Percentiles rank a stretch among this genome's conserved stretches.
Conservation (phyloP, 2,113 vertebrate genomes). For the Numenius arquata region DNA sequence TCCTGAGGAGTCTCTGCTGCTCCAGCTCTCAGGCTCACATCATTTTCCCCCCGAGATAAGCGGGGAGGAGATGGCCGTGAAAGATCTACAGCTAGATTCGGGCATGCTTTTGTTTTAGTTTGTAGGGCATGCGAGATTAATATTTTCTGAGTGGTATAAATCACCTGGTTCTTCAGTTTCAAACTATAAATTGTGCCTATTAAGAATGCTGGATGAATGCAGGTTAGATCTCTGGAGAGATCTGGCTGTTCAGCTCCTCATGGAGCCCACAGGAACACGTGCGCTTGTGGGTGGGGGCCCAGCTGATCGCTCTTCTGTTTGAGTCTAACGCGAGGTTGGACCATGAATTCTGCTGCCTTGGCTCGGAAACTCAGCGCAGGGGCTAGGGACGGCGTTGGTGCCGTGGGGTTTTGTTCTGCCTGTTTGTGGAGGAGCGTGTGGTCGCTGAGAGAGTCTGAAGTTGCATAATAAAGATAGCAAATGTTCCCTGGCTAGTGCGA, state of each 20-base stretch:
- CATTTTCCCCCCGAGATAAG: neutral
- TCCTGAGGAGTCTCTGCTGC: rapidly evolving
- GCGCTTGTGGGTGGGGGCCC: neutral
- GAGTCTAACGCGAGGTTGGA: neutral
- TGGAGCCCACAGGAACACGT: neutral
- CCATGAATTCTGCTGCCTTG: neutral
- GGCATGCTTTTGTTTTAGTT: neutral
- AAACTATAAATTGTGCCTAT: neutral
- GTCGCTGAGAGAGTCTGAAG: neutral
- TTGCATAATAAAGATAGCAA: neutral
- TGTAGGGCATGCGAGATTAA: neutral
- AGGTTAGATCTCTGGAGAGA: neutral
- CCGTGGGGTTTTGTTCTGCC: neutral
- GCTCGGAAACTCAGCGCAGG: neutral
- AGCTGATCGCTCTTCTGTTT: neutral
- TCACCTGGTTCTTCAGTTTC: neutral
- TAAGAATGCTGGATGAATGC: neutral
- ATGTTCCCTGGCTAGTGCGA: neutral
- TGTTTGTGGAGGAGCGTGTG: neutral
- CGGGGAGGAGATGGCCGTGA: neutral
- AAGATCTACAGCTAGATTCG: neutral
- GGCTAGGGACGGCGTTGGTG: neutral
- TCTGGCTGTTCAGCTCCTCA: neutral
- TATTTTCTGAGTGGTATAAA: neutral
- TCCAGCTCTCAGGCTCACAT: neutral